Percentiles rank a stretch among this genome's conserved stretches.
phyloP scores from a whole-genome alignment of 2,888 invertebrate species.

The Ophraella communa region DNA sequence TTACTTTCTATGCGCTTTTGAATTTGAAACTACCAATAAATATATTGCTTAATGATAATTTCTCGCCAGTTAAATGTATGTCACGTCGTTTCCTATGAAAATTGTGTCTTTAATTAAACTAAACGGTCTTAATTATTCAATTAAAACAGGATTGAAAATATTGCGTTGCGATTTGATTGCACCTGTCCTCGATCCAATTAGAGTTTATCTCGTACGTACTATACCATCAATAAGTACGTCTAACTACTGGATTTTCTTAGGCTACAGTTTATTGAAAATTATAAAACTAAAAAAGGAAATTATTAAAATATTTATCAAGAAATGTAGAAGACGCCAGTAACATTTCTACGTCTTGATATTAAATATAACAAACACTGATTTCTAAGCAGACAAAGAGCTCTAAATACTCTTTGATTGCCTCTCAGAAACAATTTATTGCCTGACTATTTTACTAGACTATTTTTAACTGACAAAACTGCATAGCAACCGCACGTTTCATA shows the following conservation, averaged over 20 bases:
- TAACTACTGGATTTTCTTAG: constrained; percentile 1
- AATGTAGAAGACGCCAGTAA: no score
- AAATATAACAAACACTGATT: no score
- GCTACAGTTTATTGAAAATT: neutral
- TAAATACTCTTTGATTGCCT: no score
- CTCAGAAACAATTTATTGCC: no score
- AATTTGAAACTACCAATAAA: neutral
- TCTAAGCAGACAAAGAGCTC: no score
- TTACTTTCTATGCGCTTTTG: neutral
- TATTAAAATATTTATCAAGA: no score
- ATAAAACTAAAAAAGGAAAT: no score
- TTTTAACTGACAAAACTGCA: no score
- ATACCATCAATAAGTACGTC: no score
- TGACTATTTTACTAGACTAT: no score
- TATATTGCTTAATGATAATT: constrained; percentile 20
- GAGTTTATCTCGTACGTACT: constrained; percentile 34
- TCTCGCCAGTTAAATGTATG: constrained; percentile 28
- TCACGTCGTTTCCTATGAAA: constrained; percentile 31
- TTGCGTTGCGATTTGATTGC: constrained; percentile 33
- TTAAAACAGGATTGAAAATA: constrained; percentile 35
- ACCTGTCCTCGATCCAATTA: constrained; percentile 40
- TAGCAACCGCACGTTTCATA: no score
- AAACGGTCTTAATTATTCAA: constrained; percentile 36
- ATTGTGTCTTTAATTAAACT: constrained; percentile 35
- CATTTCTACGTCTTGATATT: no score